These are phyloP conservation scores for Taenioides sp. DNA, from an alignment of 2,797 vertebrate species.

Conservation along the genomic window DNA sequence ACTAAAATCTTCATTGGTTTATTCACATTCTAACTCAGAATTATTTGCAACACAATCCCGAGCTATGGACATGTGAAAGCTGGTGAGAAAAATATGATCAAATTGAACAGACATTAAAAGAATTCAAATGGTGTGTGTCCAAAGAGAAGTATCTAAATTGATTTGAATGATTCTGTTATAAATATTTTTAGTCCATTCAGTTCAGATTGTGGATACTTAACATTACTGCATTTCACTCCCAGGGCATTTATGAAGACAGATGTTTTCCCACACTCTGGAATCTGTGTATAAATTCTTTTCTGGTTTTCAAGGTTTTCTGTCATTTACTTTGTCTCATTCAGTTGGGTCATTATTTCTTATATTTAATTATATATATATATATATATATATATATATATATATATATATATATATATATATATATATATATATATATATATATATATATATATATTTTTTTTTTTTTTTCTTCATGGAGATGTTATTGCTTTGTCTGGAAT, in stretches of 20 bases:
- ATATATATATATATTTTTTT: too few species aligned
- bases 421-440: too few species aligned
- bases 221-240: slow-evolving; percentile 10
- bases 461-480: too few species aligned
- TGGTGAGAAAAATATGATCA: slow-evolving; percentile 20
- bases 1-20: background rate
- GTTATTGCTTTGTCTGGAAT: too few species aligned
- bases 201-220: slow-evolving; percentile 6
- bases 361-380: too few species aligned
- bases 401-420: too few species aligned
- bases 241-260: slow-evolving; percentile 6
- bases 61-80: slow-evolving; percentile 22
- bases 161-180: slow-evolving; percentile 22
- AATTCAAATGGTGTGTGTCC: slow-evolving; percentile 30
- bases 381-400: too few species aligned
- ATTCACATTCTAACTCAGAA: background rate
- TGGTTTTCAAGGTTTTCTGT: background rate
- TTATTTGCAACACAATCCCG: background rate
- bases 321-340: background rate
- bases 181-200: slow-evolving; percentile 13
- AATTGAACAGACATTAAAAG: slow-evolving; percentile 27
- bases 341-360: background rate
- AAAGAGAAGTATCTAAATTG: slow-evolving; percentile 8
- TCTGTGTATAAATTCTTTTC: background rate
- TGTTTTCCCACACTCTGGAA: slow-evolving; percentile 9